Base-by-base conservation (phyloP, 1,140 invertebrate genomes). In the Zaprionus camerounensis region DNA sequence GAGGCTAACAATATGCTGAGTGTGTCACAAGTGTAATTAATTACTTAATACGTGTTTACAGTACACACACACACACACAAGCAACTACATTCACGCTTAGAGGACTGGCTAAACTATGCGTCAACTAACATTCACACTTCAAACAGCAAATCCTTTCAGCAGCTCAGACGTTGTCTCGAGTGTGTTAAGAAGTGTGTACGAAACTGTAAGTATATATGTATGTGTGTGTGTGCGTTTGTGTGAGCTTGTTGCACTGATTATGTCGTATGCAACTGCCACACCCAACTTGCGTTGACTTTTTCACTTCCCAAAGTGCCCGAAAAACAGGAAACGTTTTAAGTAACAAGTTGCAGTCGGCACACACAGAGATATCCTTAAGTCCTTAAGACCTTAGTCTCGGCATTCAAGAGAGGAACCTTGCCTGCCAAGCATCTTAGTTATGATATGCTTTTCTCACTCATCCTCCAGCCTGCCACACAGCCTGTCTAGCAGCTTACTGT, bases 31-130 rank as follows among this genome's bases (percentile, higher is more conserved):
- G 69, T 85, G 82, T 85, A 90, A 90, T 90, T 90, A 90, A 90
- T 90, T 90, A 77, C 85, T 80, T 78, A 85, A 76, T 80, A 90
- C 81, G 68, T 90, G 79, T 82, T 75, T 82, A 79, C 78, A 74
- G 88, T 84, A 66, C 38, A 41, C 26, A 20, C 20, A 62, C 55
- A 62, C 38, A 44, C 59, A 71, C 46, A 79, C 44, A 49, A 6
- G 51, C n/a, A 22, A 36, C 38, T 31, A 36, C 55, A 71, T 49
- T 41, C 28, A 62, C 58, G 61, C 22, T 36, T 69, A 34, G 67
- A 31, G 46, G 55, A 66, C 59, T 61, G 65, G 66, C 70, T 88
- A 88, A 87, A 76, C 83, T 83, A 61, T 51, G 63, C 62, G 38
- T 56, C 41, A 67, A 77, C 58, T 73, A 68, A 63, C 64, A 81